phyloP scores from a whole-genome alignment of 2,888 invertebrate genomes.

The Plemyria rubiginata region DNA sequence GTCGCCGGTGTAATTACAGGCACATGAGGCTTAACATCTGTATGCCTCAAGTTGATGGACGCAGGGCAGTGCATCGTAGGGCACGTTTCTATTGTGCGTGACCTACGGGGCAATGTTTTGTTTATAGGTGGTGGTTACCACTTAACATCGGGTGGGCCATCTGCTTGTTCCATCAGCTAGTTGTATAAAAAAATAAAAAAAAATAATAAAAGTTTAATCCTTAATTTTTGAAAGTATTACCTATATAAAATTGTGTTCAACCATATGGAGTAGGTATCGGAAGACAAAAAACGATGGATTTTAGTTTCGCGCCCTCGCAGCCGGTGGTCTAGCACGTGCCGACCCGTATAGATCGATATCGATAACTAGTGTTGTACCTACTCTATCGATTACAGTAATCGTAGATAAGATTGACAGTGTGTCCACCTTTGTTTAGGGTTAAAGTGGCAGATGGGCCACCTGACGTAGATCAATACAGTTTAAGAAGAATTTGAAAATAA shows the following conservation, averaged over 20 bases:
- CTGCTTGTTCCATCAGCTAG: too few species aligned
- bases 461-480: conserved; percentile 1
- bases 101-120: too few species aligned
- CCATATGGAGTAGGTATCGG: conserved; percentile 25
- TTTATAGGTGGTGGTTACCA: too few species aligned
- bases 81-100: too few species aligned
- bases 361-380: conserved; percentile 46
- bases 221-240: conserved; percentile 3
- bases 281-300: conserved; percentile 28
- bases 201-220: conserved; percentile 4
- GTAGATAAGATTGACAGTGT: conserved; percentile 10
- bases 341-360: conserved; percentile 76
- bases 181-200: too few species aligned
- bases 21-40: too few species aligned
- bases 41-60: too few species aligned
- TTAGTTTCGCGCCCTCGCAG: conserved; percentile 15
- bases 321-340: conserved; percentile 65
- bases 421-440: conserved; percentile 18
- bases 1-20: too few species aligned
- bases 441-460: conserved; percentile 11
- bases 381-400: conserved; percentile 20
- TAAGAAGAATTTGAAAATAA: neutral
- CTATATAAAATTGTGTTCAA: conserved; percentile 24
- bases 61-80: too few species aligned
- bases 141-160: too few species aligned